Base-by-base conservation (phyloP, 2,888 invertebrate genomes). In the Cephus rjabovi region DNA sequence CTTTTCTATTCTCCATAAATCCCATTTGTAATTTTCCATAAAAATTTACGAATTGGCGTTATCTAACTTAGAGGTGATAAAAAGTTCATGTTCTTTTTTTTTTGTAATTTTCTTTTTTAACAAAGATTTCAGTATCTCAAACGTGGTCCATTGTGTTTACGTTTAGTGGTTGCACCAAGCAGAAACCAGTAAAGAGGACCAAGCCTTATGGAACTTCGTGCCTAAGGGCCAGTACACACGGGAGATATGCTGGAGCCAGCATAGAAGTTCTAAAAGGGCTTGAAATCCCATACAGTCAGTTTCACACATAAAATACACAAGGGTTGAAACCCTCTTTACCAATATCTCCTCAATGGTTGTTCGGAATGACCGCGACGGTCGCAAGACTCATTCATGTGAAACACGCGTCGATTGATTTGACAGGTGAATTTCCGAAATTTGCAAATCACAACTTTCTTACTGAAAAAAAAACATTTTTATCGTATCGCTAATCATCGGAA, bases 131-230 rank as follows among this genome's bases (percentile, higher is more conserved):
- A 83, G 84, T 89, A 87, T 88, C 88, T 88, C 85, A 89, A 90
- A 89, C 86, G 81, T 89, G 89, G 89, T 90, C 90, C 90, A 88
- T 89, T 84, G 86, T 86, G 84, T 86, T 82, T 83, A 82, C 81
- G 81, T 56, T 56, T 23, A 56, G 56, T 56, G 56, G 56, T 9
- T 56, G 56, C 37, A 37, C 12, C 37, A 12, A 12, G 12, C 37
- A 15, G 37, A 37, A 1, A 37, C 37, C 1, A 37, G 12, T 12
- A 37, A 37, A 4, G 15, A 37, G 37, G 4, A 15, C 37, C 37
- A 15, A 12, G 37, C 12, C 12, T 37, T 12, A 12, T 12, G 35
- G 3, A 35, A 35, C 35, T 35, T 35, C 4, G 37, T 4, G 15
- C 12, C 12, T 15, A 37, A 12, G 4, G 37, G 37, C 37, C 4